phyloP scores from a whole-genome alignment of 2,113 vertebrate genomes.

The Coracopsis vasa region DNA sequence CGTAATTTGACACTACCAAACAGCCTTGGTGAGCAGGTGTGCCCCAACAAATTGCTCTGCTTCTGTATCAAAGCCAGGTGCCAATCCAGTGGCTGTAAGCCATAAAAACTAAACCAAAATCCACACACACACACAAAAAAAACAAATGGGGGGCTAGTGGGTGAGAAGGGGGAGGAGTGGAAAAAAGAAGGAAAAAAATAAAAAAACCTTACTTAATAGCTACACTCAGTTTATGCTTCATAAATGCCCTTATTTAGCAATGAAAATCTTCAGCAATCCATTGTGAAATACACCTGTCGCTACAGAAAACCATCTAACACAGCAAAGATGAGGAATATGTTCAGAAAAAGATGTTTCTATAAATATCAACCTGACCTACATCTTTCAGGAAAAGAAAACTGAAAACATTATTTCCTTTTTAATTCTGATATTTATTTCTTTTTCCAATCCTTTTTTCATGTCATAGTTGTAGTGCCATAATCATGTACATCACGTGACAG shows the following conservation, averaged over 20 bases:
- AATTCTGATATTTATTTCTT: not conserved
- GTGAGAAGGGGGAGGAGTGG: not conserved
- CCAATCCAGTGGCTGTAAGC: not conserved
- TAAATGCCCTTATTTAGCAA: not conserved
- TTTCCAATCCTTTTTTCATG: not conserved
- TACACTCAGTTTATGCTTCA: not conserved
- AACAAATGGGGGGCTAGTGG: not conserved
- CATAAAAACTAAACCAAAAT: not conserved
- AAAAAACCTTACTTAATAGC: not conserved
- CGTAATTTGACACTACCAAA: not conserved
- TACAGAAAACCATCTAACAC: not conserved
- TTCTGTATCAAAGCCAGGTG: not conserved
- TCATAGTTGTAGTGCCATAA: not conserved
- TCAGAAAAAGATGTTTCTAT: not conserved
- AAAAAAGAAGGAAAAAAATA: not conserved
- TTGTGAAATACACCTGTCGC: not conserved
- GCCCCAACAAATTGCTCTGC: not conserved
- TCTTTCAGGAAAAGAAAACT: not conserved
- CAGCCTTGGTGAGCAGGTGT: not conserved
- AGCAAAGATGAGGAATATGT: not conserved
- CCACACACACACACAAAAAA: too few species aligned
- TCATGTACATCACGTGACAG: not conserved
- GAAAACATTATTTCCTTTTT: not conserved
- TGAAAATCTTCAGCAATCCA: not conserved
- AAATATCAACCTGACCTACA: not conserved